Base-by-base conservation (phyloP, 2,888 invertebrate genomes). In the Geotrupes spiniger region DNA sequence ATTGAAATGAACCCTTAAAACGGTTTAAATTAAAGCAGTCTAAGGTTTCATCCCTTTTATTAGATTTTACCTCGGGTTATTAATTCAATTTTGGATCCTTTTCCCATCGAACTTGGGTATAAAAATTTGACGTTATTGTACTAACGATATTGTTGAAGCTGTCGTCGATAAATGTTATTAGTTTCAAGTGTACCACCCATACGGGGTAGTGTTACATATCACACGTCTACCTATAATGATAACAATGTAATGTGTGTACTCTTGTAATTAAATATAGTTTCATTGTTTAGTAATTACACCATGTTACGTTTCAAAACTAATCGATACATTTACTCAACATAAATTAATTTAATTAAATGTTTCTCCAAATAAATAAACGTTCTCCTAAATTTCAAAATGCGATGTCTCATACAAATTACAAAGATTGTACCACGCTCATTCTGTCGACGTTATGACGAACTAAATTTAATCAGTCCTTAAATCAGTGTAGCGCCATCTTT, bases 1-100 rank as follows among this genome's bases (percentile, higher is more conserved):
- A 40, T 40, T 16, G 40, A 26, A 40, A 40, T 40, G 27, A 40
- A 14, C 26, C 11, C 26, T 21, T 25, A 42, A 51, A 42, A 26
- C 36, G 10, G 33, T 10, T 33, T 12, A 12, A 33, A 33, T 33
- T 33, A 33, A 33, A 33, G 15, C 33, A 15, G 14, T 15, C 33
- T 14, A 12, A 15, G 33, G 33, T 15, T 2, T 15, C 33, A 33
- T 33, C 11, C 14, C 33, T 33, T 33, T 33, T 15, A 31, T 12
- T 10, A 31, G 11, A 12, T 31, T 31, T 31, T 10, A 3, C 12
- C 8, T 31, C 9, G 31, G 12, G 10, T 31, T 31, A 11, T 31
- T 31, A 10, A 31, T 12, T 11, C 10, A 31, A 11, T 31, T 10
- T 31, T 31, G 12, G 31, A 11, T 12, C 9, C 9, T 11, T 39